Percentiles rank a stretch among this genome's conserved stretches.
phyloP scores from a whole-genome alignment of 2,888 invertebrate species.

The Phengaris arion region DNA sequence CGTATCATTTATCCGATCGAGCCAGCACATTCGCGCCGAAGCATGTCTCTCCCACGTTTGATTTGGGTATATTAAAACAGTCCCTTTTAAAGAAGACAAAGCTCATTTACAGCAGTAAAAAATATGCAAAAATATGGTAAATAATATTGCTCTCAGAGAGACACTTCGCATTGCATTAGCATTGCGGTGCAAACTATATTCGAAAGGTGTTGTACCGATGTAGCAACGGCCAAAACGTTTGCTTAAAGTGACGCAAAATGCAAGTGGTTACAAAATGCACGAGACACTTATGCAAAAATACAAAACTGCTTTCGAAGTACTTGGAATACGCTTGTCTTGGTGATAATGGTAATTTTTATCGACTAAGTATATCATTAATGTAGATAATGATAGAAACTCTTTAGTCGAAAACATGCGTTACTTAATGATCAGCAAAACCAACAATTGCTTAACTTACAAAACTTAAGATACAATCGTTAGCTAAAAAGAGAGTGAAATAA shows the following conservation, averaged over 20 bases:
- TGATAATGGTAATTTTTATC: background rate
- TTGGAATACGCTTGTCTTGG: background rate
- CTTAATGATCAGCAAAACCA: too few relatives aligned
- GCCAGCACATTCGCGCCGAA: too few relatives aligned
- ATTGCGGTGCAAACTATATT: background rate
- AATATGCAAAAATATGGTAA: slow-evolving; percentile 17
- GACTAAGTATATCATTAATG: too few relatives aligned
- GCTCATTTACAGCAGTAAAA: background rate
- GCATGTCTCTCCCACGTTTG: too few relatives aligned
- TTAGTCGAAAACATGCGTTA: too few relatives aligned
- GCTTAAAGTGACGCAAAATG: background rate
- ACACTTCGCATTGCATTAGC: background rate
- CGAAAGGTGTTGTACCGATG: background rate
- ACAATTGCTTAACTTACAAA: too few relatives aligned
- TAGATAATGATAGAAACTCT: too few relatives aligned
- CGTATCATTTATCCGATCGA: too few relatives aligned
- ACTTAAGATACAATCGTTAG: too few relatives aligned
- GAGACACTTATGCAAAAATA: background rate
- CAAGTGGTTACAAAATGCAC: slow-evolving; percentile 6
- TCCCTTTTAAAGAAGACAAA: background rate
- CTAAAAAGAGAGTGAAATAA: too few relatives aligned
- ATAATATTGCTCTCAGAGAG: background rate
- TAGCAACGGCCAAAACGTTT: background rate
- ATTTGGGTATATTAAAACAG: background rate
- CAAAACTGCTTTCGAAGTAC: background rate